Percentiles rank a stretch among this genome's conserved stretches.
phyloP scores from a whole-genome alignment of 2,888 invertebrate species.

The Anagyrus pseudococci region DNA sequence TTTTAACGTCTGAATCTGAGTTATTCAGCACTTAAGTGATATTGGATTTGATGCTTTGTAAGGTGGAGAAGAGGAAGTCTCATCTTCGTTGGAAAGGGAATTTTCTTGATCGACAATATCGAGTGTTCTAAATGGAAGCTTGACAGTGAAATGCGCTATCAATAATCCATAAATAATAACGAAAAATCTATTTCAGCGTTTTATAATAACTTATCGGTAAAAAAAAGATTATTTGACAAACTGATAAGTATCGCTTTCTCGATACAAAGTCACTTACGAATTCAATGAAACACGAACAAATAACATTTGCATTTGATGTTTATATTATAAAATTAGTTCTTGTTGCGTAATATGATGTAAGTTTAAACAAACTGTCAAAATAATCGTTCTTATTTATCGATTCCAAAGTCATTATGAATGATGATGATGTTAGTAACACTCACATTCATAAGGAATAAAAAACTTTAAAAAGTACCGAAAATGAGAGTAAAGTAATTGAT shows the following conservation, averaged over 20 bases:
- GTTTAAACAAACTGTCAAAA: too few species aligned
- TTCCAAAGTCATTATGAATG: too few species aligned
- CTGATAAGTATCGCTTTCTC: too few species aligned
- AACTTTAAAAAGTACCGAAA: background rate
- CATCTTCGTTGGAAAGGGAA: constrained; percentile 12
- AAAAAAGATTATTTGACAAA: too few species aligned
- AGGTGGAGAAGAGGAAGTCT: constrained; percentile 11
- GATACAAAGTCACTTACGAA: too few species aligned
- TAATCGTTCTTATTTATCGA: too few species aligned
- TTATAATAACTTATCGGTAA: constrained; percentile 14
- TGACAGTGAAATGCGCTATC: constrained; percentile 32
- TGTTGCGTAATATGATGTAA: too few species aligned
- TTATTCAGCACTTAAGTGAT: constrained; percentile 32
- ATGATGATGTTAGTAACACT: too few species aligned
- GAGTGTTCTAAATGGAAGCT: constrained; percentile 33
- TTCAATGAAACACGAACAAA: too few species aligned
- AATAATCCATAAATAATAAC: constrained; percentile 33
- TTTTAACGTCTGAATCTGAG: constrained; percentile 15
- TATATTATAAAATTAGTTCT: too few species aligned
- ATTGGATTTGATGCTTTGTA: constrained; percentile 35
- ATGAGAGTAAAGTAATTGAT: background rate
- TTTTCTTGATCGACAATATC: constrained; percentile 36
- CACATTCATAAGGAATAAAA: too few species aligned
- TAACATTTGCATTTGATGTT: too few species aligned
- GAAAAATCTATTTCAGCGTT: constrained; percentile 28